Conservation (phyloP, 2,113 vertebrate genomes). For the Damaliscus lunatus region DNA sequence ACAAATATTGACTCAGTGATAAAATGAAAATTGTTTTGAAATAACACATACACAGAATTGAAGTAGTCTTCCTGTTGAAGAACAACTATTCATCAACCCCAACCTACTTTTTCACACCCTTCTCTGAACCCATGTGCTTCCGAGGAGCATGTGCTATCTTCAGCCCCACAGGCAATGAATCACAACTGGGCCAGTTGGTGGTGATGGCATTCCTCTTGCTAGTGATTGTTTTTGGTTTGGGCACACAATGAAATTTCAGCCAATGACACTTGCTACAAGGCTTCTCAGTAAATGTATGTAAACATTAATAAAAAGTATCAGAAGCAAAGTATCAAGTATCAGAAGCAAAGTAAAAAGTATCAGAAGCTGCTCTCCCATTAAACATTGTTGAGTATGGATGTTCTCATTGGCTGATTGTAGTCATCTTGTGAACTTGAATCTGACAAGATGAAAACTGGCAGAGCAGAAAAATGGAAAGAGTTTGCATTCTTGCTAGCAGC, state of each 20-base stretch:
- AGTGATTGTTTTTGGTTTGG: neutral
- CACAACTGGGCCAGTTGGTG: neutral
- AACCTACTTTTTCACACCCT: neutral
- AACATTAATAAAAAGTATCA: neutral
- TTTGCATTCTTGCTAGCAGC: neutral
- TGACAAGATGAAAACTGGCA: neutral
- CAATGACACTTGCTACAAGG: neutral
- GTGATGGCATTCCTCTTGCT: neutral
- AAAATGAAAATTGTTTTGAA: neutral
- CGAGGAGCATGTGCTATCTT: neutral
- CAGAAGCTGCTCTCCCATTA: neutral
- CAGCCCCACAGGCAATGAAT: neutral
- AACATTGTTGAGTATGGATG: neutral
- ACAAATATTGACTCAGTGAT: neutral
- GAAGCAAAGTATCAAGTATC: neutral
- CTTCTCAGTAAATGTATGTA: neutral
- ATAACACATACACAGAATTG: neutral
- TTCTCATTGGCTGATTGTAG: neutral
- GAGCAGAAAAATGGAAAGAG: neutral
- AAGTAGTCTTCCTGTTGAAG: neutral
- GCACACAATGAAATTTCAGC: neutral
- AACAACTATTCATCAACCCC: neutral
- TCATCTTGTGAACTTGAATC: neutral
- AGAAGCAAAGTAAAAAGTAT: neutral
- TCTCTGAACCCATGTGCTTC: neutral